Evolutionary conservation across 2,888 invertebrate genomes (phyloP).

Genomic region (Chrysolina americana): DNA sequence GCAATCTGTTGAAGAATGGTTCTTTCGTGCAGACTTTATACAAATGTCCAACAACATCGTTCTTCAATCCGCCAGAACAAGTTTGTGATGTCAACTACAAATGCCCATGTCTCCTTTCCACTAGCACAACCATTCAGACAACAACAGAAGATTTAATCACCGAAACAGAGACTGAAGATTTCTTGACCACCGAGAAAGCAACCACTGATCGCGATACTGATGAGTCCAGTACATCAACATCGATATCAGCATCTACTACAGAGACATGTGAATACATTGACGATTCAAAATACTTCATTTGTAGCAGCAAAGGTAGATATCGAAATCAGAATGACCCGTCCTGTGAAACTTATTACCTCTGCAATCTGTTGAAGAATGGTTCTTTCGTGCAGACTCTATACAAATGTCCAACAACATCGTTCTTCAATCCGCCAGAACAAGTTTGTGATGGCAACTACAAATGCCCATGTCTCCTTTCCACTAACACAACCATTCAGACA

Average conservation of each 20-base stretch:
- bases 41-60: background rate
- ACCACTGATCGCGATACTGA: background rate
- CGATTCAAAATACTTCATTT: slow-evolving; percentile 41
- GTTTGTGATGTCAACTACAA: no score
- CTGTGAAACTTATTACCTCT: slow-evolving; percentile 56
- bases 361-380: slow-evolving; percentile 50
- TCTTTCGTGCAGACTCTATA: slow-evolving; percentile 39
- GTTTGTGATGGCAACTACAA: slow-evolving; percentile 68
- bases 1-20: no score
- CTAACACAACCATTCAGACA: background rate
- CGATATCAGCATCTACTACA: slow-evolving; percentile 1
- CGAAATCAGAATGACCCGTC: slow-evolving; percentile 54
- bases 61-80: no score
- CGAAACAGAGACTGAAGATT: background rate
- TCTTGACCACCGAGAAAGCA: background rate
- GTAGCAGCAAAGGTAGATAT: slow-evolving; percentile 47
- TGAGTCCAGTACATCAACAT: background rate
- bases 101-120: background rate
- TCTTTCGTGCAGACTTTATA: background rate
- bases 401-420: slow-evolving; percentile 33
- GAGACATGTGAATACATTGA: slow-evolving; percentile 26
- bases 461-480: slow-evolving; percentile 57
- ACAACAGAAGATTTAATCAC: background rate
- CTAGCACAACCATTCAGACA: background rate
- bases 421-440: slow-evolving; percentile 67